Base-by-base conservation (phyloP, 2,113 vertebrate species). In the Embiotoca jacksoni region DNA sequence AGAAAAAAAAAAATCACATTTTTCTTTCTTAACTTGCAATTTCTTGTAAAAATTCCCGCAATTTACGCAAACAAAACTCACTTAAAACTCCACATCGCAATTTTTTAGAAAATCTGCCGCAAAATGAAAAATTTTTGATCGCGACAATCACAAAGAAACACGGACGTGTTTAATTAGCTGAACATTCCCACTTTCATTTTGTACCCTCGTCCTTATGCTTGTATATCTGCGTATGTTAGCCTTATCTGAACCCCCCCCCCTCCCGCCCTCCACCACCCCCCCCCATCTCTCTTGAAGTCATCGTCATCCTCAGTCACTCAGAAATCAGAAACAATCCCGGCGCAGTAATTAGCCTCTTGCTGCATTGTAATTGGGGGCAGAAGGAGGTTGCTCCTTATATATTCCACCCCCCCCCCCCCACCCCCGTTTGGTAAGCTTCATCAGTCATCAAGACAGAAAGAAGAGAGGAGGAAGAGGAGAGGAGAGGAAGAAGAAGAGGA, bases 361-460 rank as follows among this genome's bases (percentile, higher is more conserved):
- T 89, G 90, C 90, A 88, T 92, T 91, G 83, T 94, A 94, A 95
- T 94, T 94, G 92, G 90, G 94, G 94, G 91, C 92, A 92, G 84
- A 60, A 74, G 83, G 87, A 92, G 94, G 92, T 90, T 92, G 88
- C 88, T 86, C 87, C 81, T 78, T 93, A 83, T 78, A 74, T 88
- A 84, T 88, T 87, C 81, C 81, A 53, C 68, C 23, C 44, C 69
- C 74, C 83, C 78, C 23, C 23, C 23, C 23, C 23, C 23, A 23
- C 23, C 23, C 23, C 71, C 63, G 63, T 90, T 91, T 91, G 81
- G 87, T 95, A 94, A 95, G 23, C 23, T 82, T 89, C 91, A 84
- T 93, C 84, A 67, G 81, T 84, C 86, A 88, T 70, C 86, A 67
- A 23, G 23, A 23, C 23, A 23, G 23, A 23, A 23, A 23, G 23